A percentile compares a stretch with the other conserved stretches of the same genome.
Conservation (phyloP, 1,140 invertebrate species). For the Drosophila tsacasi region DNA sequence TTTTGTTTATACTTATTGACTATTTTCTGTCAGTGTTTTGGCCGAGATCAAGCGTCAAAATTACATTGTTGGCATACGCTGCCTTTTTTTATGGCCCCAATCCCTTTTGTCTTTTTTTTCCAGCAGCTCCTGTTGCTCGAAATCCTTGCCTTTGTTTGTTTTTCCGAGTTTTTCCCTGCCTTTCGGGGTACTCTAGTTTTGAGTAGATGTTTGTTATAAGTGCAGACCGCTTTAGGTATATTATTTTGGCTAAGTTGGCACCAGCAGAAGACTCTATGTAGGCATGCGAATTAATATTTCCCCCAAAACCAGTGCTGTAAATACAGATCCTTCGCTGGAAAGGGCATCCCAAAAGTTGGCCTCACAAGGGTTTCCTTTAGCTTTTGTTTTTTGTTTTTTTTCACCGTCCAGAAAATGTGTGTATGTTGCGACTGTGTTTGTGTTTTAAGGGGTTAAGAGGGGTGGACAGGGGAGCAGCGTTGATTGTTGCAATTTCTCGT, state of each 20-base stretch:
- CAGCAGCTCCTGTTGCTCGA: slow-evolving; percentile 71
- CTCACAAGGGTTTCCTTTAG: not conserved
- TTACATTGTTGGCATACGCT: slow-evolving; percentile 83
- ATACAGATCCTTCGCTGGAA: not conserved
- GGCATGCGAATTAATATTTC: rapidly evolving
- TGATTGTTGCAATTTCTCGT: slow-evolving; percentile 83
- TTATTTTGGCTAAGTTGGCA: too few relatives aligned
- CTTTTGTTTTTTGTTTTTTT: slow-evolving; percentile 11
- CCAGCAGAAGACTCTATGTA: not conserved
- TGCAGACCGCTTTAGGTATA: rapidly evolving
- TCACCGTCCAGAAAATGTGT: slow-evolving; percentile 62
- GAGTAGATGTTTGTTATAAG: not conserved
- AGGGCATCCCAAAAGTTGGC: not conserved
- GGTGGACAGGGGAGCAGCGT: slow-evolving; percentile 36
- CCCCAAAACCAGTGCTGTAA: not conserved
- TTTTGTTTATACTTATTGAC: not conserved
- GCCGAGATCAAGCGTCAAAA: slow-evolving; percentile 79
- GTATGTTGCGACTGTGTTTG: not conserved
- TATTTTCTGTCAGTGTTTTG: slow-evolving; percentile 1
- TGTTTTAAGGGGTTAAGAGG: slow-evolving; percentile 2
- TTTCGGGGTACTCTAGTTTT: too few relatives aligned
- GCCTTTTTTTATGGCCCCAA: slow-evolving; percentile 27
- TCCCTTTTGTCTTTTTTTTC: slow-evolving; percentile 4
- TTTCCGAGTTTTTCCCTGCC: slow-evolving; percentile 18
- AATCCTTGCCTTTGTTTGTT: slow-evolving; percentile 67